Percentiles rank a stretch among this genome's conserved stretches.
Conservation (phyloP, 2,888 invertebrate genomes). For the Athrips mouffetella region DNA sequence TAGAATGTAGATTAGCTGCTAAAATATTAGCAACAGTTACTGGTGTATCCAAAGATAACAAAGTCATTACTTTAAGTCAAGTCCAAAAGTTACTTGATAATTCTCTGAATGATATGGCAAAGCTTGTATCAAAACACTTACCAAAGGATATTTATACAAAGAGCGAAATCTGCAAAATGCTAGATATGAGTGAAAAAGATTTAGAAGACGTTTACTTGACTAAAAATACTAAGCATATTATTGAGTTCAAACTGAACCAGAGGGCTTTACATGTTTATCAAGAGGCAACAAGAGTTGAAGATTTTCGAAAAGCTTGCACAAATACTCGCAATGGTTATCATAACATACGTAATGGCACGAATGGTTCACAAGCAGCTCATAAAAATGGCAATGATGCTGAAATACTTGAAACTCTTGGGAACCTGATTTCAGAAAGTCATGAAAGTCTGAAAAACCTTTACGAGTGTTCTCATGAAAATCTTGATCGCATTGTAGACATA, state of each 20-base stretch:
- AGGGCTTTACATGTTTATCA: slow-evolving; percentile 93
- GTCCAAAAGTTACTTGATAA: slow-evolving; percentile 83
- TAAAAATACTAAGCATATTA: slow-evolving; percentile 80
- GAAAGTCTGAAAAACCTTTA: slow-evolving; percentile 89
- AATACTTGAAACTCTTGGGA: slow-evolving; percentile 81
- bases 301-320: slow-evolving; percentile 83
- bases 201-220: slow-evolving; percentile 73
- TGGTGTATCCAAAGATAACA: slow-evolving; percentile 79
- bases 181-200: slow-evolving; percentile 79
- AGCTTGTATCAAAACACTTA: slow-evolving; percentile 80
- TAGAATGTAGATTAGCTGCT: slow-evolving; percentile 95
- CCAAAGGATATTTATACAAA: slow-evolving; percentile 83
- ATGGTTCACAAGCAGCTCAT: slow-evolving; percentile 28
- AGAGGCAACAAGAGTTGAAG: slow-evolving; percentile 91
- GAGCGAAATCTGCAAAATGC: slow-evolving; percentile 80
- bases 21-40: slow-evolving; percentile 78
- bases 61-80: slow-evolving; percentile 82
- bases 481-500: slow-evolving; percentile 89
- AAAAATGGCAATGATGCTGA: slow-evolving; percentile 37
- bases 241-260: slow-evolving; percentile 87
- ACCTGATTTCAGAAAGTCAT: slow-evolving; percentile 94
- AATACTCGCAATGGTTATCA: slow-evolving; percentile 44
- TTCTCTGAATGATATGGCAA: slow-evolving; percentile 83
- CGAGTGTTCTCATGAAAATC: slow-evolving; percentile 94
- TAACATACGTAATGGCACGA: slow-evolving; percentile 27